These are phyloP conservation scores for Mormyrus hasselquistii DNA, from an alignment of 2,797 vertebrate species.

Conservation along the genomic window DNA sequence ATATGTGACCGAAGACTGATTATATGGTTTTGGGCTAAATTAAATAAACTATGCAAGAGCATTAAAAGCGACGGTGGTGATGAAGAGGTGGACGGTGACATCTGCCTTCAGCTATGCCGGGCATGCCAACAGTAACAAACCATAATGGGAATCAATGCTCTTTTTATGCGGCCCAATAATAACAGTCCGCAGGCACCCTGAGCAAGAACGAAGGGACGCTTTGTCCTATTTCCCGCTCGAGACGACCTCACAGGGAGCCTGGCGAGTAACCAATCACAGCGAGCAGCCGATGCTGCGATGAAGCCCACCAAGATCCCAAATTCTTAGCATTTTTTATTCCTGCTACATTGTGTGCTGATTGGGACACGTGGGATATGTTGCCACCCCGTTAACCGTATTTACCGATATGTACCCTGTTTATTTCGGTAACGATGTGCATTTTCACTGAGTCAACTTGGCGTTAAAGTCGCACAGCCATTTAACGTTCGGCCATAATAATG, in stretches of 20 bases:
- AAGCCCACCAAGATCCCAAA: not conserved
- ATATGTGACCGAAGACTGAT: slow-evolving; percentile 8
- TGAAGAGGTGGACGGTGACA: slow-evolving; percentile 12
- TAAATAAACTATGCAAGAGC: slow-evolving; percentile 5
- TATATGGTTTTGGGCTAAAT: not conserved
- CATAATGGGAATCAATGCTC: slow-evolving; percentile 39
- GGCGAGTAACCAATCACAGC: not conserved
- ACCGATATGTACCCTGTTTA: not conserved
- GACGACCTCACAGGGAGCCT: not conserved
- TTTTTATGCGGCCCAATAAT: slow-evolving; percentile 47
- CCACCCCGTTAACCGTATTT: not conserved
- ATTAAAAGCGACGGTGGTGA: not conserved
- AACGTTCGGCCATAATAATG: not conserved
- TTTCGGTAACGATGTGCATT: not conserved
- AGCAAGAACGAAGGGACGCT: not conserved
- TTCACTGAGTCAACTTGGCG: not conserved
- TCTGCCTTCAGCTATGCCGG: not conserved
- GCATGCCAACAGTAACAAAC: slow-evolving; percentile 29
- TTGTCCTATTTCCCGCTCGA: not conserved
- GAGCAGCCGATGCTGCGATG: not conserved
- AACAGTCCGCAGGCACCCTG: slow-evolving; percentile 15
- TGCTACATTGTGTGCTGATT: not conserved
- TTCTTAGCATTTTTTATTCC: not conserved
- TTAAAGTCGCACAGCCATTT: not conserved
- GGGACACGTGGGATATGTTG: not conserved